Evolutionary conservation across 2,113 vertebrate genomes (phyloP).

Genomic region (Phyllopteryx taeniolatus): DNA sequence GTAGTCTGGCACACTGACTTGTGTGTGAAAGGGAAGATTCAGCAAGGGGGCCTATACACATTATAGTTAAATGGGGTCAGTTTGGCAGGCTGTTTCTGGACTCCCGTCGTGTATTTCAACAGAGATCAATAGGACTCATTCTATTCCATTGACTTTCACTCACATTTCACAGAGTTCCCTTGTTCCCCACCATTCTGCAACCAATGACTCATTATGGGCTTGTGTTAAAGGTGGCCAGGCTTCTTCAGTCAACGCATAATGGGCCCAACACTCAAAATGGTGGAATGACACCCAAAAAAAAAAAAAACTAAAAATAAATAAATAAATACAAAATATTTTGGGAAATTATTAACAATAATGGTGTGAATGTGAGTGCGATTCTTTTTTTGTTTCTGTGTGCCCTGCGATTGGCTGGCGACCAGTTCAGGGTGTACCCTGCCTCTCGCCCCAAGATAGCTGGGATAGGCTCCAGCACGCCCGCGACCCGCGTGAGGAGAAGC

Average conservation of each 20-base stretch:
- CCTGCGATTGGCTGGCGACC: too few relatives aligned
- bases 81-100: constrained; percentile 41
- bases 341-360: not conserved
- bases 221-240: constrained; percentile 37
- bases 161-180: constrained; percentile 42
- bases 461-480: too few relatives aligned
- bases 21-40: constrained; percentile 29
- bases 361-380: too few relatives aligned
- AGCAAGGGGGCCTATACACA: constrained; percentile 46
- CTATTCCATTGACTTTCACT: constrained; percentile 63
- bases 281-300: constrained; percentile 27
- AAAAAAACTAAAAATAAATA: not conserved
- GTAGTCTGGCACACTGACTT: constrained; percentile 24
- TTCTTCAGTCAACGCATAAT: constrained; percentile 37
- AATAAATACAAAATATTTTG: not conserved
- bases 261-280: constrained; percentile 19
- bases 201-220: constrained; percentile 45
- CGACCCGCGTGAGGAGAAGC: too few relatives aligned
- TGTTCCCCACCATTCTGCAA: constrained; percentile 32
- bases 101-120: constrained; percentile 33
- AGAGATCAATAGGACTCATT: constrained; percentile 60
- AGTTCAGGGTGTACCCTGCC: too few relatives aligned
- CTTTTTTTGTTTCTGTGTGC: too few relatives aligned
- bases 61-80: constrained; percentile 59
- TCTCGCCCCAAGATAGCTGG: too few relatives aligned